Base-by-base conservation (phyloP, 2,113 vertebrate genomes). In the Caranx melampygus region DNA sequence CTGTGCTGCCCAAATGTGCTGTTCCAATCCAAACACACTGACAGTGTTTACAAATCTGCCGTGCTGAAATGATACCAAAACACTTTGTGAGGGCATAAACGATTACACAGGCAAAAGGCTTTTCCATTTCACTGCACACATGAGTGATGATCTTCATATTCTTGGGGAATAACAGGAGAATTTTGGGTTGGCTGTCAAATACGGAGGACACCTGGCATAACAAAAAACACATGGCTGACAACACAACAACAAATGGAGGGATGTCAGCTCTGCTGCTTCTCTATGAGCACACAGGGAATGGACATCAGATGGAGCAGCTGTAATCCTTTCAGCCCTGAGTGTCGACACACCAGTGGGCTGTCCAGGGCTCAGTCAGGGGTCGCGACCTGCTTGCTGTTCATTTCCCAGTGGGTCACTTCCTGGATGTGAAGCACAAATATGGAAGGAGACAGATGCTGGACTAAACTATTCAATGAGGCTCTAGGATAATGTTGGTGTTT, bases 41-140 rank as follows among this genome's bases (percentile, higher is more conserved):
- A 88, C 89, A 79, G 83, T 87, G 80, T 87, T 91, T 92, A 87
- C 81, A 86, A 89, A 88, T 83, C 47, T 66, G 47, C 42, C 37
- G 72, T 26, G 0, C 75, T 75, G 65, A 83, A 80, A 82, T 37
- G 49, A 82, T 64, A 79, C 73, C 80, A 40, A 81, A 87, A 81
- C 85, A 79, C 74, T 85, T 65, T 54, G 69, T 64, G 51, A 74
- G 15, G 34, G 49, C 58, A 66, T 60, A 73, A 86, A 87, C 52
- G 75, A 72, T 79, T 67, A 72, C 79, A 65, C 57, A 57, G 78
- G 49, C 54, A 55, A 45, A 57, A 26, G 85, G 61, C 58, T 87
- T 84, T 74, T 79, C 83, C 84, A 61, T 79, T 57, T 72, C 78
- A 65, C 1, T 18, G 20, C 21, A 49, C 55, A 6, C 15, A 10